Evolutionary conservation across 1,140 invertebrate genomes (phyloP).

Genomic region (Plectrocnemia conspersa): DNA sequence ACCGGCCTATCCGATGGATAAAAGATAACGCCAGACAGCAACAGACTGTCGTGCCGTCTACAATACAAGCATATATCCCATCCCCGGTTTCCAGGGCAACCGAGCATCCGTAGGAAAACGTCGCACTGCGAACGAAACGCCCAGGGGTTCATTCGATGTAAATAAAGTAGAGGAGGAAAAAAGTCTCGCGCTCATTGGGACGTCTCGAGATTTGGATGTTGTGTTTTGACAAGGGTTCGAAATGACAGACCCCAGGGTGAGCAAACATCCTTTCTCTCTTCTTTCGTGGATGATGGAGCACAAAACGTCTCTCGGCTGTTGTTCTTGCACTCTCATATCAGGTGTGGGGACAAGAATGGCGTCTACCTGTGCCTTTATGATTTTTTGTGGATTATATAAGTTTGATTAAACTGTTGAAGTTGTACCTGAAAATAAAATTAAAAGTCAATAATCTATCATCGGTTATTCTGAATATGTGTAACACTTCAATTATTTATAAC

Average conservation of each 20-base stretch:
- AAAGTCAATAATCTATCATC: conserved; percentile 23
- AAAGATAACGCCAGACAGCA: conserved; percentile 18
- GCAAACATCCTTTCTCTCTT: conserved; percentile 12
- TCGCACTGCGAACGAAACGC: neutral
- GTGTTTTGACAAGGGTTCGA: conserved; percentile 32
- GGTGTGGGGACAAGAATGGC: too few species aligned
- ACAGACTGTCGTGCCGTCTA: neutral
- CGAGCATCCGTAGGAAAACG: neutral
- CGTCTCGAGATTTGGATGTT: conserved; percentile 11
- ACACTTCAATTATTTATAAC: too few species aligned
- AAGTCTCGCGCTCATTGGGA: conserved; percentile 1
- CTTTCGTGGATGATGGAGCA: neutral
- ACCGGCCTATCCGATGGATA: conserved; percentile 17
- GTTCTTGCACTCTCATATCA: too few species aligned
- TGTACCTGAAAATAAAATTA: conserved; percentile 2
- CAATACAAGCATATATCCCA: conserved; percentile 7
- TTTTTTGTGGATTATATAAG: too few species aligned
- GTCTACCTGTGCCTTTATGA: too few species aligned
- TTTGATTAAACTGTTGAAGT: too few species aligned
- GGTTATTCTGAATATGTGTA: too few species aligned
- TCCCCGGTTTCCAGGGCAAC: conserved; percentile 18
- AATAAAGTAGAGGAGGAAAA: neutral
- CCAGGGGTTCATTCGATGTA: neutral
- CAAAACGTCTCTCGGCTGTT: neutral
- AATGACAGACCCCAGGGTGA: conserved; percentile 5